Conservation (phyloP, 2,888 invertebrate genomes). For the Stenolophus ochropezus region DNA sequence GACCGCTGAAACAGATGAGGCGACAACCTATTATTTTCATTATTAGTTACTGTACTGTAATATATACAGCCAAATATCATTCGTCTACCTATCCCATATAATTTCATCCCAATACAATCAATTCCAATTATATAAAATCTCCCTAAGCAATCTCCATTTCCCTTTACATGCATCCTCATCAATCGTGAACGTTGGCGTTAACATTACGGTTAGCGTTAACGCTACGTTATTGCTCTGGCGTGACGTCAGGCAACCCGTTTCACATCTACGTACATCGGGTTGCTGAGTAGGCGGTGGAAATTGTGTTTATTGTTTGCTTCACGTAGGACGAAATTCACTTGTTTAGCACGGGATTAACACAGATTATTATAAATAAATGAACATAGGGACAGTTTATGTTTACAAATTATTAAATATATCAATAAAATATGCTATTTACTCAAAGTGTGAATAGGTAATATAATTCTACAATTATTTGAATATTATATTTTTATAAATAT, state of each 20-base stretch:
- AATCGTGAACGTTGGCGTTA: background rate
- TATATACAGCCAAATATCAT: background rate
- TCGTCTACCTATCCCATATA: background rate
- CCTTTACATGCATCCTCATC: background rate
- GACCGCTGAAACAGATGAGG: no score
- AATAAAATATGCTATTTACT: no score
- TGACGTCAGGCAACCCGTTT: background rate
- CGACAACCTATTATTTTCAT: no score
- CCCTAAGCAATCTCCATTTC: conserved; percentile 14
- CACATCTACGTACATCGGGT: background rate
- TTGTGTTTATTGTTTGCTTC: background rate
- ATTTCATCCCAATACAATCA: background rate
- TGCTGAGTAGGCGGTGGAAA: background rate
- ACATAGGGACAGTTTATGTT: background rate
- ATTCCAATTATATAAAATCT: conserved; percentile 1
- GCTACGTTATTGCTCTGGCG: background rate
- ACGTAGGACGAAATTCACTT: background rate
- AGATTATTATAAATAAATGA: background rate
- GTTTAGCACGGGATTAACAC: background rate
- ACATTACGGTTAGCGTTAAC: background rate
- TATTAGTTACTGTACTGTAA: no score
- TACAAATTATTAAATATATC: no score
- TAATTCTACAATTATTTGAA: no score
- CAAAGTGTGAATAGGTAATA: no score
- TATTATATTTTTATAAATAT: no score